These are phyloP conservation scores for Crepidodera aurea DNA, from an alignment of 2,888 invertebrate genomes.

Conservation along the genomic window DNA sequence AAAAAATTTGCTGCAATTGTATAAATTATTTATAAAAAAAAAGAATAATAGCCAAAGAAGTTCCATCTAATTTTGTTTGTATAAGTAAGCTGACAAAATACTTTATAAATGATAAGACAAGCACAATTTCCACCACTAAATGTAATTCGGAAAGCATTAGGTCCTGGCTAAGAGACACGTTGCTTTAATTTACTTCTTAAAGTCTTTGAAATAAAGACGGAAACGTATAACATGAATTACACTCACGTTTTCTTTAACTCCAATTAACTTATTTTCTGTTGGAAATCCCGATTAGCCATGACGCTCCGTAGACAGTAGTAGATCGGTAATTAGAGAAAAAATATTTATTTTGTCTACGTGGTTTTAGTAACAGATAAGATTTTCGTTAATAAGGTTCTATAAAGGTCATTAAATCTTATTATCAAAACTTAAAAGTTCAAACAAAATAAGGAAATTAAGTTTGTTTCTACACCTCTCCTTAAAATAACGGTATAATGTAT, in stretches of 20 bases:
- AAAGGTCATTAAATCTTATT: no score
- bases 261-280: conserved; percentile 12
- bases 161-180: neutral
- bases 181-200: conserved; percentile 4
- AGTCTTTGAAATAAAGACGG: conserved; percentile 12
- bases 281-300: conserved; percentile 5
- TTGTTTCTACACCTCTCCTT: no score
- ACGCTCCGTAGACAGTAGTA: neutral
- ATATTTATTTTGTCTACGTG: neutral
- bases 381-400: no score
- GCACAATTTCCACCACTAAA: neutral
- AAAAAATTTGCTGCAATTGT: no score
- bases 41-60: no score
- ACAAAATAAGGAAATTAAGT: no score
- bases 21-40: no score
- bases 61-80: no score
- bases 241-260: conserved; percentile 15
- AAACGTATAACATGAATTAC: conserved; percentile 11
- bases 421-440: no score
- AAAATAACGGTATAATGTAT: no score
- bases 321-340: conserved; percentile 2
- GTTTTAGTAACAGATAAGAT: neutral
- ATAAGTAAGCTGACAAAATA: neutral
- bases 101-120: neutral
- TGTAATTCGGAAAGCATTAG: conserved; percentile 1